Evolutionary conservation across 2,113 vertebrate species (phyloP).

Genomic region (Semicossyphus pulcher): DNA sequence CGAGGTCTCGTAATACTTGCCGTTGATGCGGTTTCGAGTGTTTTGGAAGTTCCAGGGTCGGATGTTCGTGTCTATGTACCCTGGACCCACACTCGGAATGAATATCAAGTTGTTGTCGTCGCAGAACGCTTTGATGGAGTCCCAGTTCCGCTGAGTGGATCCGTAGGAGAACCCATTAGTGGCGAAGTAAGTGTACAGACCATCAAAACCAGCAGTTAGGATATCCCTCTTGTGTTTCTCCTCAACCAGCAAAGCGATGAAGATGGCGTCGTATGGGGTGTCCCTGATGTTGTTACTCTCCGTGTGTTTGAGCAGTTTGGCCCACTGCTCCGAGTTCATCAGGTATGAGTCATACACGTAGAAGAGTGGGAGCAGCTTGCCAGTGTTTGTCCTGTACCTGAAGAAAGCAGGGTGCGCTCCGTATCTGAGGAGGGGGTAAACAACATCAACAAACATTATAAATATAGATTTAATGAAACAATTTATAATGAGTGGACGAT

Average conservation of each 20-base stretch:
- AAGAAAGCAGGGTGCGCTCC: constrained; percentile 95
- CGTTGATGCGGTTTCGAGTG: constrained; percentile 94
- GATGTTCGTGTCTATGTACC: constrained; percentile 95
- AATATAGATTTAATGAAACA: background rate
- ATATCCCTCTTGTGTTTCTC: constrained; percentile 93
- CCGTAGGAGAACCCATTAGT: constrained; percentile 98
- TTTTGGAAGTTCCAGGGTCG: constrained; percentile 96
- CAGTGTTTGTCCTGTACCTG: constrained; percentile 87
- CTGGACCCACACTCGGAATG: constrained; percentile 96
- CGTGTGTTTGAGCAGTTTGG: constrained; percentile 88
- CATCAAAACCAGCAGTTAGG: constrained; percentile 93
- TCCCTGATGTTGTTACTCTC: constrained; percentile 89
- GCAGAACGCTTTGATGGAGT: constrained; percentile 90
- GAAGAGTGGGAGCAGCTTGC: constrained; percentile 91
- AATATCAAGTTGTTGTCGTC: constrained; percentile 91
- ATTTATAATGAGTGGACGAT: background rate
- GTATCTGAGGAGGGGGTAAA: constrained; percentile 84
- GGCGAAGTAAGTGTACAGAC: constrained; percentile 97
- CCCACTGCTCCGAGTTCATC: constrained; percentile 91
- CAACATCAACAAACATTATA: background rate
- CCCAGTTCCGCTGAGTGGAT: constrained; percentile 95
- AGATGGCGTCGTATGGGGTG: constrained; percentile 91
- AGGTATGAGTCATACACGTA: constrained; percentile 98
- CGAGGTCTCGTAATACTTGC: constrained; percentile 94
- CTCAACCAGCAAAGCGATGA: constrained; percentile 94